Conservation (phyloP, 1,140 invertebrate species). For the Trachymyrmex septentrionalis region DNA sequence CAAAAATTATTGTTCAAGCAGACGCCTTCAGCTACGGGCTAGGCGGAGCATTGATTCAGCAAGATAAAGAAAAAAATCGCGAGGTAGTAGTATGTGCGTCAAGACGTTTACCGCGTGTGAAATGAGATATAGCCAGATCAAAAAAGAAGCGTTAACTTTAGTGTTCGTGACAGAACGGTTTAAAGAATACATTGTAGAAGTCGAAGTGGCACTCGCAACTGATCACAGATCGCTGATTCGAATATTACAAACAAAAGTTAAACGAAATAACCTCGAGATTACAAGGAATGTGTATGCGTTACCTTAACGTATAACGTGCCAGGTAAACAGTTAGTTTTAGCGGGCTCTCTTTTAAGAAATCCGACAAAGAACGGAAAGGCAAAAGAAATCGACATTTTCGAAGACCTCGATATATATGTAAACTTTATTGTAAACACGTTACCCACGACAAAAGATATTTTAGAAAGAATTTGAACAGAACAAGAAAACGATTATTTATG, state of each 20-base stretch:
- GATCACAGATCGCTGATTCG: not conserved
- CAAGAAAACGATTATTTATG: too few relatives aligned
- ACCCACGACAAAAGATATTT: too few relatives aligned
- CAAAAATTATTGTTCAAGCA: not conserved
- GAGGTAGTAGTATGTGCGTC: not conserved
- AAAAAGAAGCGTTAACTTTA: not conserved
- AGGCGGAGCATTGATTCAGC: not conserved
- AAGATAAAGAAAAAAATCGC: too few relatives aligned
- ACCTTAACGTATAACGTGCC: not conserved
- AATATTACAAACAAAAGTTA: not conserved
- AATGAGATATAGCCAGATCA: not conserved
- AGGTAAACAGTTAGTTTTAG: not conserved
- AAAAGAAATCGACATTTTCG: too few relatives aligned
- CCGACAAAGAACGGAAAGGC: not conserved
- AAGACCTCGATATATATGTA: too few relatives aligned
- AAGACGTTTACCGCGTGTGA: not conserved
- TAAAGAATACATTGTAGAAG: not conserved
- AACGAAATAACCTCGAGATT: not conserved
- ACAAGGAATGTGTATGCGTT: not conserved
- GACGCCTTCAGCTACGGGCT: not conserved
- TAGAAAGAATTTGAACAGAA: too few relatives aligned
- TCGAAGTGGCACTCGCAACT: not conserved
- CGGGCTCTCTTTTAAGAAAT: not conserved
- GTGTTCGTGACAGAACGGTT: not conserved
- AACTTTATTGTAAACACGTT: too few relatives aligned